Percentiles rank a stretch among this genome's conserved stretches.
These are phyloP conservation scores for Pelobates fuscus DNA, from an alignment of 2,113 vertebrate species.

Conservation along the genomic window DNA sequence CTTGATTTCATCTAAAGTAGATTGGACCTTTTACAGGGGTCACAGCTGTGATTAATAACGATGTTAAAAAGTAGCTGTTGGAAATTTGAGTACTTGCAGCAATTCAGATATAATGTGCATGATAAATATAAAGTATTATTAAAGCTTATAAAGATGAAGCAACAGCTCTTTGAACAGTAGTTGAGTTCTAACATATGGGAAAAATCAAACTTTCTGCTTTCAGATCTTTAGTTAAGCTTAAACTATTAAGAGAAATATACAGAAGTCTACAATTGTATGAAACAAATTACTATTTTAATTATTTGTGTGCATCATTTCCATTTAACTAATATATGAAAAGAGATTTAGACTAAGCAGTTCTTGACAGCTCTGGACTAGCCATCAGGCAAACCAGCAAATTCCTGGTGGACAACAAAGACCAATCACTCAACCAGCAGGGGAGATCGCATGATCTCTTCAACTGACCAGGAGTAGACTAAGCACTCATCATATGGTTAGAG, in stretches of 20 bases:
- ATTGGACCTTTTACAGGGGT: background rate
- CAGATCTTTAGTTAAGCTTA: background rate
- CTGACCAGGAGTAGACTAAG: too few relatives aligned
- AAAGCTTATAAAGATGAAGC: background rate
- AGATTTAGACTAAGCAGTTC: too few relatives aligned
- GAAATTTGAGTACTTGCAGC: constrained; percentile 22
- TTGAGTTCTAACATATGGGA: constrained; percentile 2
- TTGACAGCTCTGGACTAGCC: too few relatives aligned
- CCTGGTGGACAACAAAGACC: too few relatives aligned
- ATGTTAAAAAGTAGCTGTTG: constrained; percentile 14
- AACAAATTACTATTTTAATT: background rate
- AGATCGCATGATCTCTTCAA: too few relatives aligned
- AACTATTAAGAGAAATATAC: background rate
- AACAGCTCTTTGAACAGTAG: background rate
- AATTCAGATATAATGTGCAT: background rate
- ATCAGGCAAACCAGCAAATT: too few relatives aligned
- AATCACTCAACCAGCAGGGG: too few relatives aligned
- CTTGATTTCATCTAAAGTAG: background rate
- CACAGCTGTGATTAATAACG: constrained; percentile 38
- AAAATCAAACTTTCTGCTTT: background rate
- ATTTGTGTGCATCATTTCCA: too few relatives aligned
- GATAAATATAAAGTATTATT: constrained; percentile 2
- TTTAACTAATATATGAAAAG: too few relatives aligned
- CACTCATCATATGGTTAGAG: too few relatives aligned
- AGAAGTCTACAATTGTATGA: background rate